Conservation (phyloP, 2,113 vertebrate genomes). For the Lycaon pictus region DNA sequence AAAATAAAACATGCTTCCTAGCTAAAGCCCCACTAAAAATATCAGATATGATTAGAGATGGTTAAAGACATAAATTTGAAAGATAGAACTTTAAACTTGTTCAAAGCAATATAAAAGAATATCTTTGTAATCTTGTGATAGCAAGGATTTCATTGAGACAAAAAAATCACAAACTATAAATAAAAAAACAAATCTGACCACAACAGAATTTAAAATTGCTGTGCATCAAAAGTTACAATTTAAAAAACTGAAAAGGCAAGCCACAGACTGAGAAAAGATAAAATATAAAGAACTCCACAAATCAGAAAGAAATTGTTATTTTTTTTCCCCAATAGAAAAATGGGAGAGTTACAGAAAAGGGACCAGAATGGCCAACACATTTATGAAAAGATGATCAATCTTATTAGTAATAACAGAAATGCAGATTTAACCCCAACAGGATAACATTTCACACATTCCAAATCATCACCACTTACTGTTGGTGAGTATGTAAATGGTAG, state of each 20-base stretch:
- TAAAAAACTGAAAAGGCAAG: background rate
- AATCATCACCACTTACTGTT: background rate
- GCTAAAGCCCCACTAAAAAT: background rate
- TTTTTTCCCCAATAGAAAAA: constrained; percentile 25
- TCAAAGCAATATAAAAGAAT: background rate
- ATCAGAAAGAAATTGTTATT: background rate
- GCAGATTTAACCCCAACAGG: background rate
- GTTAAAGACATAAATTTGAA: constrained; percentile 3
- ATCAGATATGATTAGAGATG: background rate
- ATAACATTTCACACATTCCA: background rate
- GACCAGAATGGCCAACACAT: background rate
- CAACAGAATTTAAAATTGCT: constrained; percentile 15
- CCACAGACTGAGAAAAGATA: background rate
- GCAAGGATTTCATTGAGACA: background rate
- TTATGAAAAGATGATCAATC: background rate
- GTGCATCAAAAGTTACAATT: background rate
- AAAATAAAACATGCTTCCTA: constrained; percentile 8
- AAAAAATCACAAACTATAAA: background rate
- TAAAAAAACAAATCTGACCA: constrained; percentile 18
- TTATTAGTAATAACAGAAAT: background rate
- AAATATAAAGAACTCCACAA: background rate
- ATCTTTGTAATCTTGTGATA: background rate
- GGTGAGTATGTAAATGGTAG: background rate
- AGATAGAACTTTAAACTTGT: constrained; percentile 11
- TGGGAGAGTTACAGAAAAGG: background rate